Base-by-base conservation (phyloP, 2,888 invertebrate genomes). In the Drosophila greeni region DNA sequence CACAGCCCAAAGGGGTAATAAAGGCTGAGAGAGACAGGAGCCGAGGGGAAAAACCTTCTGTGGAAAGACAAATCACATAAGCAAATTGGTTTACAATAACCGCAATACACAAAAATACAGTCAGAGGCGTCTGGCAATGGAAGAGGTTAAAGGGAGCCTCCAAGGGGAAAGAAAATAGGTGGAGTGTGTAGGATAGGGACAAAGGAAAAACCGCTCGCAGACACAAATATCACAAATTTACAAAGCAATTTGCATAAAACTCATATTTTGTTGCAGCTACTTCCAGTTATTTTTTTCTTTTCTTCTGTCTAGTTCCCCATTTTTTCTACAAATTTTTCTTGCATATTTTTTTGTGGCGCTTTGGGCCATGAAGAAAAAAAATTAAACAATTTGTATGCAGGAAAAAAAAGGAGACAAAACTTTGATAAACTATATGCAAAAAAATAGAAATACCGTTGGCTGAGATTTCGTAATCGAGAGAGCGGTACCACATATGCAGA, bases 1-100 rank as follows among this genome's bases (percentile, higher is more conserved):
- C 33, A 40, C 64, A 47, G 18, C 65, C 47, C 40, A 24, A 42
- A 43, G 58, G 69, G 80, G 77, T 61, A 76, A 70, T 74, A 72
- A 49, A 67, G 64, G 56, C 26, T 34, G 24, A 66, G 69, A 40
- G 39, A 39, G 47, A 58, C 47, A 39, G 52, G 52, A 49, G 39
- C 45, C 20, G 40, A 33, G 37, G n/a, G 18, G 48, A 36, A 52
- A 60, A 48, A 52, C 52, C 65, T 52, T 65, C 62, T 16, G 65
- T 52, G 53, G 59, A 73, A 74, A 83, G 79, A 81, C 82, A 81
- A 80, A 80, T 82, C 79, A 74, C 79, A 69, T 59, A 60, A 68
- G 70, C 79, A 80, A 80, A 80, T 80, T 80, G 79, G 79, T 72
- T 81, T 75, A 83, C 84, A 81, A 79, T 79, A 83, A 81, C 62